Conservation (phyloP, 92 coral and sea anemone genomes). For the Montipora capitata region DNA sequence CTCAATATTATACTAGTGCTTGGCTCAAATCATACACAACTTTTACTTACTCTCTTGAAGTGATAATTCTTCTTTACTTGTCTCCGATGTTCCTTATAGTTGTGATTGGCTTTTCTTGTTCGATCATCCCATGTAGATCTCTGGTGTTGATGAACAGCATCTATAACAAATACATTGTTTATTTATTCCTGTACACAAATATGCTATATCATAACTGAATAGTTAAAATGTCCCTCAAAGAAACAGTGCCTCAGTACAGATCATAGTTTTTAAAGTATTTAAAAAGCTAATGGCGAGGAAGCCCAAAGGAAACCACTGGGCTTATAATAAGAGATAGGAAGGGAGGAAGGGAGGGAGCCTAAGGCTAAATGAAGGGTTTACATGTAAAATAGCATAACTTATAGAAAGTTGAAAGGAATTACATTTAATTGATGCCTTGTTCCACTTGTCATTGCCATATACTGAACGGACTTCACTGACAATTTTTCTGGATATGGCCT, state of each 20-base stretch:
- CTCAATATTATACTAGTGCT: neutral
- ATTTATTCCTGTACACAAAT: neutral
- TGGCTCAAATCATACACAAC: neutral
- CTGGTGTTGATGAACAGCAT: slow-evolving; percentile 34
- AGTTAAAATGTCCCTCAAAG: too few relatives aligned
- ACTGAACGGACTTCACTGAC: slow-evolving; percentile 41
- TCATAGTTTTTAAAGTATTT: too few relatives aligned
- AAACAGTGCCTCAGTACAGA: too few relatives aligned
- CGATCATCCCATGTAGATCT: slow-evolving; percentile 32
- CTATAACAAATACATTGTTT: neutral
- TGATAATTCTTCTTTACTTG: slow-evolving; percentile 14
- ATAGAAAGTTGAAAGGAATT: neutral
- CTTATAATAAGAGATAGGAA: too few relatives aligned
- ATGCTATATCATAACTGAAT: too few relatives aligned
- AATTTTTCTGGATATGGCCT: slow-evolving; percentile 28
- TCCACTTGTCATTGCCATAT: slow-evolving; percentile 56
- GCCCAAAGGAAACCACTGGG: too few relatives aligned
- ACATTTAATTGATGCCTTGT: slow-evolving; percentile 39
- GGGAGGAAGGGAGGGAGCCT: neutral
- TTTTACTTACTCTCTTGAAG: slow-evolving; percentile 44
- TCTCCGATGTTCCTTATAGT: slow-evolving; percentile 14
- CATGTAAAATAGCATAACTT: neutral
- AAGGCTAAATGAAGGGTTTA: neutral
- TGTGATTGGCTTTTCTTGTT: slow-evolving; percentile 35
- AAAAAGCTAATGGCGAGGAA: too few relatives aligned